Base-by-base conservation (phyloP, 2,113 vertebrate species). In the Epinephelus cyanopodus region DNA sequence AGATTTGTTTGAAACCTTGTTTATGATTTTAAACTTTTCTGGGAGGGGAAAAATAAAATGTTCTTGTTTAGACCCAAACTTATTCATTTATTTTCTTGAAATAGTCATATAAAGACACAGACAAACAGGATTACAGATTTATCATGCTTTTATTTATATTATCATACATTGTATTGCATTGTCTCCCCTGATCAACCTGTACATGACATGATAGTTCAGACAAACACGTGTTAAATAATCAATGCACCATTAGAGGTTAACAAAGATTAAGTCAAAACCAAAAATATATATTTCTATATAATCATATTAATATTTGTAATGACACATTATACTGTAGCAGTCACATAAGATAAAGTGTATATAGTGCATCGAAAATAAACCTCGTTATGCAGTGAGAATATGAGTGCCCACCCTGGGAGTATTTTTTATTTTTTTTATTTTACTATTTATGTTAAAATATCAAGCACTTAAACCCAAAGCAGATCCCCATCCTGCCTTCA, bases 91-190 rank as follows among this genome's bases (percentile, higher is more conserved):
- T 57, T 66, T 33, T 42, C 21, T 25, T 53, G 5, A 25, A 25
- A 15, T 10, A 1, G 18, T 58, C 45, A 52, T 65, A 17, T 2
- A 25, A 15, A 33, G 0, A 62, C 42, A 29, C 48, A 50, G 15
- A 74, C 11, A 56, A 29, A 56, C 0, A 11, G 23, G 53, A 57
- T 54, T 27, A 65, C 4, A 89, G 87, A 71, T 95, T 94, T 91
- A 91, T 95, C 93, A 95, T 90, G 94, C 82, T 94, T 98, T 98
- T 98, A 97, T 97, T 98, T 96, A 95, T 94, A 96, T 95, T 97
- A 95, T 95, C 48, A 84, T 74, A 81, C 70, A 96, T 92, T 96
- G 96, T 96, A 97, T 95, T 96, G 96, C 97, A 97, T 96, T 96
- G 91, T 97, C 96, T 97, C 97, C 77, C 69, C 74, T 74, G 69